Base-by-base conservation (phyloP, 1,140 invertebrate genomes). In the Branchinecta lynchi region DNA sequence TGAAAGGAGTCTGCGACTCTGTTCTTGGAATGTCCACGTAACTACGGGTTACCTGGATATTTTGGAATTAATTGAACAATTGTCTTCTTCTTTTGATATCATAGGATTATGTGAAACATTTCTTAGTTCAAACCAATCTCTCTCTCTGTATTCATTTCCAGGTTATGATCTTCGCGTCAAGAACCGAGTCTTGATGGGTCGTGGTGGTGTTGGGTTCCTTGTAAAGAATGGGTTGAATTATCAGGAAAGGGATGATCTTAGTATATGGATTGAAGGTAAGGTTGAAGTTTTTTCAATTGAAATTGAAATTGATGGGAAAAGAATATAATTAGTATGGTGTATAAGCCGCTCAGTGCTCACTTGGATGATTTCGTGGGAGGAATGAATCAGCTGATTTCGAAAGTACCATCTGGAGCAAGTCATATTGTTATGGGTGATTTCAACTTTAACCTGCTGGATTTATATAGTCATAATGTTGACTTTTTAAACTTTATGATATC, bases 221-320 rank as follows among this genome's bases (percentile, higher is more conserved):
- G 51, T 60, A 6, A 60, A 60, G 51, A 60, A 60, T 60, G 51
- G 51, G 51, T 60, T 60, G 51, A 60, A 60, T 60, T 60, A 60
- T 60, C 12, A 60, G 12, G 51, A 60, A 60, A 60, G 51, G 17
- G 51, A 60, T 60, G 51, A 60, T 60, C 51, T 60, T 60, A 6
- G 51, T 60, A 32, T 60, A 60, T 60, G 51, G 51, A 60, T 60
- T 60, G 51, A 60, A 60, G 51, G 51, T 60, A 60, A 60, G 51
- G 12, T 60, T 60, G 51, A 60, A 60, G 6, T 60, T 60, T 60
- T 60, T 60, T 60, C 51, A 60, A 60, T 60, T 60, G 12, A 60
- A 60, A 60, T 60, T 60, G 51, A 60, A 60, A 3, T 60, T 60
- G 51, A 60, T 60, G 51, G 51, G 51, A 20, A 60, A 60, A 60